These are phyloP conservation scores for Electrophaes corylata DNA, from an alignment of 2,888 invertebrate species.

Conservation along the genomic window DNA sequence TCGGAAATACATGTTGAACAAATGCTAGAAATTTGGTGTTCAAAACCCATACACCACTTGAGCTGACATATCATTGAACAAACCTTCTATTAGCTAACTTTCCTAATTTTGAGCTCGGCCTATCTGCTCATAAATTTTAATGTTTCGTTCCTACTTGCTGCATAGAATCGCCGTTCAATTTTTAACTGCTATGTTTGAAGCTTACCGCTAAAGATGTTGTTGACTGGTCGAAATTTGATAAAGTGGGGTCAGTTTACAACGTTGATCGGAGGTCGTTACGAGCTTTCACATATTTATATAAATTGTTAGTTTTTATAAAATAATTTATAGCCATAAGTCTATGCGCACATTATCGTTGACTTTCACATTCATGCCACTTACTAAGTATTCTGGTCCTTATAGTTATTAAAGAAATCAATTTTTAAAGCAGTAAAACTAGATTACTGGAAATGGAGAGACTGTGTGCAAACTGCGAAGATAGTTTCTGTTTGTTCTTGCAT, in stretches of 20 bases:
- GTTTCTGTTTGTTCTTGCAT: constrained; percentile 14
- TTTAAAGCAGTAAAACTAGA: not conserved
- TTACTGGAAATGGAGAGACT: not conserved
- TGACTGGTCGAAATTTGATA: constrained; percentile 12
- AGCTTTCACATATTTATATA: constrained; percentile 25
- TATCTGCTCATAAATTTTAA: not conserved
- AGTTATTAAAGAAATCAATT: no score
- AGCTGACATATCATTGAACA: constrained; percentile 3
- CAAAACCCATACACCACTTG: not conserved
- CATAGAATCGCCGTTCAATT: not conserved
- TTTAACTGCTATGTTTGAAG: constrained; percentile 15
- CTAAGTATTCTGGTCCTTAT: no score
- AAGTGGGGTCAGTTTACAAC: constrained; percentile 17
- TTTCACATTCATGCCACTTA: constrained; percentile 8
- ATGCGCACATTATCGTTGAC: not conserved
- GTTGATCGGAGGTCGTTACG: constrained; percentile 21
- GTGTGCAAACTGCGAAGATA: not conserved
- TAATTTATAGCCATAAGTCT: constrained; percentile 8
- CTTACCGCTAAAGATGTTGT: constrained; percentile 4
- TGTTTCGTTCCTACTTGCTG: not conserved
- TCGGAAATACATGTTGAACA: not conserved
- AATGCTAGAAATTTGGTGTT: no score
- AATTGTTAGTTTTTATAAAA: constrained; percentile 14
- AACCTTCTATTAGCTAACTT: not conserved
- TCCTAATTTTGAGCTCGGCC: not conserved